Evolutionary conservation across 2,797 vertebrate genomes (phyloP).

Genomic region (Dallia pectoralis): DNA sequence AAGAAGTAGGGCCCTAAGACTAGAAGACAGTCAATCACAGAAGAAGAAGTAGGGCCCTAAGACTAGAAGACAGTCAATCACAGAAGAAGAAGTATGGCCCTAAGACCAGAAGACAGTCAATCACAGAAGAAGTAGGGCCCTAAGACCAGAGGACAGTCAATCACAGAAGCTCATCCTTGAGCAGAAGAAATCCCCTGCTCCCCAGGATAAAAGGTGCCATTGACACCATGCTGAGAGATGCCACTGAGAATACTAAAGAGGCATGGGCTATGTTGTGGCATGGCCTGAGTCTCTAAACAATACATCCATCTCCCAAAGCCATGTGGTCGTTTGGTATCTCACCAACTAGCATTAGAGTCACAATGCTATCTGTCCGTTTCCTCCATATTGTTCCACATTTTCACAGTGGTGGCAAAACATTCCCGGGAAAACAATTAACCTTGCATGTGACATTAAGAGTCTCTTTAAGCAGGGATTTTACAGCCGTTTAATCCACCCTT

Average conservation of each 20-base stretch:
- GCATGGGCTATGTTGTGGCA: background rate
- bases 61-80: background rate
- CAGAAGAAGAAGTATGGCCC: too few relatives aligned
- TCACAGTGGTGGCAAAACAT: slow-evolving; percentile 14
- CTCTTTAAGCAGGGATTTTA: slow-evolving; percentile 28
- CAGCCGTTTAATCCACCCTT: slow-evolving; percentile 36
- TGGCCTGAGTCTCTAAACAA: background rate
- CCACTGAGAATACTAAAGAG: background rate
- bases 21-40: too few relatives aligned
- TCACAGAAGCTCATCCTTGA: background rate
- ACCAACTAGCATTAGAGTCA: background rate
- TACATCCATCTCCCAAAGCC: background rate
- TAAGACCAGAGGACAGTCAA: background rate
- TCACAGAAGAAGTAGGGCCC: background rate
- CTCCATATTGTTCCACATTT: background rate
- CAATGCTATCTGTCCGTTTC: background rate
- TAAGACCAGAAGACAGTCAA: too few relatives aligned
- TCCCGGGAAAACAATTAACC: slow-evolving; percentile 40
- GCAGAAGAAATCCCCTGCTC: background rate
- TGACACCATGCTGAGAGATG: background rate
- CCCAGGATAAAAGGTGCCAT: background rate
- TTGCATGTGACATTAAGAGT: slow-evolving; percentile 22
- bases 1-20: too few relatives aligned
- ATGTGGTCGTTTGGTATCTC: background rate
- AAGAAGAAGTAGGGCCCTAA: background rate